phyloP scores from a whole-genome alignment of 2,113 vertebrate genomes.

The Lichenostomus cassidix region DNA sequence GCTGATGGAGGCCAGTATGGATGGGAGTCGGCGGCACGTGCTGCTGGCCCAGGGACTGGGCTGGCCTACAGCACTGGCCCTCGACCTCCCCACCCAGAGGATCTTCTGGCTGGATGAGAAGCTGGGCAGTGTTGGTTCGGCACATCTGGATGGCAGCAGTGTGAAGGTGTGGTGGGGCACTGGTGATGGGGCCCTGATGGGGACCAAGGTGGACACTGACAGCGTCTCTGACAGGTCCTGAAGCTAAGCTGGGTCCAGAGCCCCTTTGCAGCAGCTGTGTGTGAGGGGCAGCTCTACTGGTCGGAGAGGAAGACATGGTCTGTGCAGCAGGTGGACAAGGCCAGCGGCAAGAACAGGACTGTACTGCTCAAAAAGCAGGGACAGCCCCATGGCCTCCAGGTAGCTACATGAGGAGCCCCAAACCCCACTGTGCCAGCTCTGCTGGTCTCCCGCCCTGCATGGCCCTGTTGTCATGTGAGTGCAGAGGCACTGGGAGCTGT shows the following conservation, averaged over 20 bases:
- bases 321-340: conserved; percentile 81
- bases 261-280: conserved; percentile 84
- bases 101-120: conserved; percentile 93
- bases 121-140: conserved; percentile 82
- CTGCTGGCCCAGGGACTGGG: conserved; percentile 78
- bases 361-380: conserved; percentile 83
- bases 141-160: conserved; percentile 78
- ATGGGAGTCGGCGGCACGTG: conserved; percentile 78
- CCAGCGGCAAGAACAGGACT: conserved; percentile 81
- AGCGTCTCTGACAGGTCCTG: conserved; percentile 72
- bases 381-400: conserved; percentile 87
- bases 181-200: accelerated
- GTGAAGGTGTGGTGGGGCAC: conserved; percentile 71
- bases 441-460: not conserved
- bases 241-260: conserved; percentile 80
- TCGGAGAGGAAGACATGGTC: conserved; percentile 82
- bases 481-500: not conserved
- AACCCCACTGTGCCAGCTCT: not conserved
- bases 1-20: conserved; percentile 85
- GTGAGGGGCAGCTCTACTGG: conserved; percentile 88
- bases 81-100: conserved; percentile 78
- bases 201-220: accelerated
- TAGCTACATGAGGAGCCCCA: conserved; percentile 23
- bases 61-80: conserved; percentile 85
- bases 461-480: not conserved